A percentile compares a stretch with the other conserved stretches of the same genome.
Conservation (phyloP, 1,140 invertebrate genomes). For the Aplysia californica region DNA sequence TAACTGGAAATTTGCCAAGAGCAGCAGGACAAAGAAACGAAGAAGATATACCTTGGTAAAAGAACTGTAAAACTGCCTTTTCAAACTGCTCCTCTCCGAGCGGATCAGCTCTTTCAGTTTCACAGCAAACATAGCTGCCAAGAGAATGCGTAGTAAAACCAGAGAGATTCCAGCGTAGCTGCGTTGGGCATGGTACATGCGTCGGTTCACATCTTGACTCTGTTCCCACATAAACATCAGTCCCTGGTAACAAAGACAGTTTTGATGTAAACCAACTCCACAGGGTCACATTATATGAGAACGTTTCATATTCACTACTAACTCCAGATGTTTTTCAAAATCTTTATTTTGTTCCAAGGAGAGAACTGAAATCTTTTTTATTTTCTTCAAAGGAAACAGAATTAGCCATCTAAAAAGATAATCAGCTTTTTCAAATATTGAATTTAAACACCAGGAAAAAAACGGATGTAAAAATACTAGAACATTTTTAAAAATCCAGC, state of each 20-base stretch:
- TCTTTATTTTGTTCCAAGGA: background rate
- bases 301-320: no score
- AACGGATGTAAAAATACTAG: no score
- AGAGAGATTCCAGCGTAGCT: conserved; percentile 55
- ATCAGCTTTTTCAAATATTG: no score
- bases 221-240: conserved; percentile 62
- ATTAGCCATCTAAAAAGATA: no score
- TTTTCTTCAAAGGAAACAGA: background rate
- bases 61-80: conserved; percentile 59
- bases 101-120: conserved; percentile 53
- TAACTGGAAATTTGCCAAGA: no score
- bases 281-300: no score
- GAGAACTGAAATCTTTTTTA: background rate
- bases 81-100: conserved; percentile 55
- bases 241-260: conserved; percentile 42
- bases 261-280: no score
- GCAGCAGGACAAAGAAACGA: no score
- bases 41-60: conserved; percentile 61
- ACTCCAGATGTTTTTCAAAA: no score
- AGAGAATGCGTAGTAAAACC: conserved; percentile 52
- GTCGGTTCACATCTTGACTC: conserved; percentile 52
- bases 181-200: conserved; percentile 58
- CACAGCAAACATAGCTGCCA: conserved; percentile 60
- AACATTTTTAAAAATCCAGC: no score
- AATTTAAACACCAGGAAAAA: no score